phyloP scores from a whole-genome alignment of 2,797 vertebrate species.

The Columba guinea region DNA sequence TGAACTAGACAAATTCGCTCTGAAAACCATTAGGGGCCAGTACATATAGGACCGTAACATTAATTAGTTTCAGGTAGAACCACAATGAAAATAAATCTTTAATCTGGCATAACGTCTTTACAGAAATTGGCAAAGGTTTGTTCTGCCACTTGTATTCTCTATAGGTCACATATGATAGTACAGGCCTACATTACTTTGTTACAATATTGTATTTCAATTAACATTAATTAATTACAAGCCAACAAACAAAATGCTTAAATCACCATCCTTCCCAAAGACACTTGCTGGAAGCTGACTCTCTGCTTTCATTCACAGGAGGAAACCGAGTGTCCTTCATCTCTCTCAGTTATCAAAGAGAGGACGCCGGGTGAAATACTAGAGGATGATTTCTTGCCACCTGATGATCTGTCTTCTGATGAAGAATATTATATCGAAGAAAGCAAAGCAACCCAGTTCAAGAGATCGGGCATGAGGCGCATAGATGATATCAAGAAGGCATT shows the following conservation, averaged over 20 bases:
- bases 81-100: background rate
- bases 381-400: slow-evolving; percentile 82
- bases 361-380: slow-evolving; percentile 74
- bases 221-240: background rate
- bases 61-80: background rate
- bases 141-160: background rate
- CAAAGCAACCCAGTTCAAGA: slow-evolving; percentile 85
- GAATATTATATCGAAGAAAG: slow-evolving; percentile 91
- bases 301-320: slow-evolving; percentile 84
- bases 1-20: background rate
- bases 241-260: background rate
- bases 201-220: background rate
- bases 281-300: slow-evolving; percentile 9
- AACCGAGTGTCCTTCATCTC: slow-evolving; percentile 78
- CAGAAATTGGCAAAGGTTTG: background rate
- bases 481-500: slow-evolving; percentile 94
- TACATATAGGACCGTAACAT: background rate
- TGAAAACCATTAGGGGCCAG: background rate
- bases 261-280: background rate
- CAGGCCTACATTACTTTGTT: background rate
- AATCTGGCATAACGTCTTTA: background rate
- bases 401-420: slow-evolving; percentile 95
- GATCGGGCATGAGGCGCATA: slow-evolving; percentile 86
- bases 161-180: background rate
- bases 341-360: slow-evolving; percentile 78